Percentiles rank a stretch among this genome's conserved stretches.
These are phyloP conservation scores for Lepisosteus oculatus DNA, from an alignment of 2,113 vertebrate species.

Conservation along the genomic window DNA sequence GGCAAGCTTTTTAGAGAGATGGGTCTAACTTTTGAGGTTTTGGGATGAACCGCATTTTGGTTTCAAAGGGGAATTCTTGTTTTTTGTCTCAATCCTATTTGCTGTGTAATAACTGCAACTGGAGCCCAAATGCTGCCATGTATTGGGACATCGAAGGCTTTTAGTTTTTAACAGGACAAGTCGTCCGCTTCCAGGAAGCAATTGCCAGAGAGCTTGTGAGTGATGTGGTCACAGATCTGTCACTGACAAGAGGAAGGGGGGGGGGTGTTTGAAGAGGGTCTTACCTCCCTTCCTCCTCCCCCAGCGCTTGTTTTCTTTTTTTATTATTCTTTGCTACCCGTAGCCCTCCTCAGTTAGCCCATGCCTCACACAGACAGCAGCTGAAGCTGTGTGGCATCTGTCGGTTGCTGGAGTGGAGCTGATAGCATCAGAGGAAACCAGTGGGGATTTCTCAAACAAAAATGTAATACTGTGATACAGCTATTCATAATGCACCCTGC, in stretches of 20 bases:
- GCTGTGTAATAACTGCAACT: conserved; percentile 55
- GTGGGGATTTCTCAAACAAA: conserved; percentile 54
- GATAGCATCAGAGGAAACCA: conserved; percentile 59
- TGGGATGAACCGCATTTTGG: conserved; percentile 57
- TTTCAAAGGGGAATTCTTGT: conserved; percentile 48
- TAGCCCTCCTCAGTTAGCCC: neutral
- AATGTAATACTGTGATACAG: conserved; percentile 20
- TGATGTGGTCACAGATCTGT: conserved; percentile 91
- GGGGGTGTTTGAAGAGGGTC: conserved; percentile 62
- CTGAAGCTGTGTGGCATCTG: conserved; percentile 35
- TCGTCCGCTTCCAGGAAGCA: conserved; percentile 78
- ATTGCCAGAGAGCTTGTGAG: conserved; percentile 66
- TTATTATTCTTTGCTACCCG: neutral
- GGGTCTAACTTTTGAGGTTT: conserved; percentile 39
- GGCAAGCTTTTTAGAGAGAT: conserved; percentile 22
- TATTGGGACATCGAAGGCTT: conserved; percentile 33
- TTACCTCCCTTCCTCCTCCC: conserved; percentile 55
- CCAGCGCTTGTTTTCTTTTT: conserved; percentile 16
- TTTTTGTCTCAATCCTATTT: conserved; percentile 16
- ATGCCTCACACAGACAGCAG: conserved; percentile 23
- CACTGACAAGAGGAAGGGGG: conserved; percentile 69
- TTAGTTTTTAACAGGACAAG: conserved; percentile 57
- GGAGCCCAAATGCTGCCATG: conserved; percentile 60
- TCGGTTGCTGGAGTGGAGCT: conserved; percentile 47
- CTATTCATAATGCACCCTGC: conserved; percentile 53